A percentile compares a stretch with the other conserved stretches of the same genome.
phyloP scores from a whole-genome alignment of 1,140 invertebrate genomes.

The Hyles vespertilio region DNA sequence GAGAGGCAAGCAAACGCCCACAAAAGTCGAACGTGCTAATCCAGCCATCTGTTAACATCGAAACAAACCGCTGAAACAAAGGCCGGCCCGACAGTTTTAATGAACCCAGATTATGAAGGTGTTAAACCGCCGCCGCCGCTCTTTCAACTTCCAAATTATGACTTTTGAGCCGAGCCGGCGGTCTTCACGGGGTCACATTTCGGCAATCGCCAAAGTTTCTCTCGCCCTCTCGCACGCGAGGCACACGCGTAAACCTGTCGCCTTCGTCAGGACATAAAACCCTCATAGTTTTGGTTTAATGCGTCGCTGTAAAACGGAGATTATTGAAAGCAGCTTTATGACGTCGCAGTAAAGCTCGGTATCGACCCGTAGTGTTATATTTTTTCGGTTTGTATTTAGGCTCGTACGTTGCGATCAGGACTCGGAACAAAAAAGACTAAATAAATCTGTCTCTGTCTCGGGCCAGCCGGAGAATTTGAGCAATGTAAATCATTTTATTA shows the following conservation, averaged over 20 bases:
- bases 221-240: conserved; percentile 38
- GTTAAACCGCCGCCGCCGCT: conserved; percentile 65
- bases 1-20: conserved; percentile 40
- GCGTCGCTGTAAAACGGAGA: conserved; percentile 20
- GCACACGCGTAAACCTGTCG: conserved; percentile 40
- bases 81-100: conserved; percentile 63
- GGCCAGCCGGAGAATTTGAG: conserved; percentile 54
- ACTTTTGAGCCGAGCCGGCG: conserved; percentile 50
- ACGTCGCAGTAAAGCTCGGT: conserved; percentile 36
- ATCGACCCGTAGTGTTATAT: conserved; percentile 35
- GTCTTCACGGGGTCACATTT: conserved; percentile 69
- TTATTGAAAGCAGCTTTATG: conserved; percentile 47
- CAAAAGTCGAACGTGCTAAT: conserved; percentile 50
- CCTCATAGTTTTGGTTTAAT: conserved; percentile 37
- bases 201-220: conserved; percentile 63
- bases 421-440: conserved; percentile 56
- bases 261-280: conserved; percentile 51
- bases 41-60: conserved; percentile 65
- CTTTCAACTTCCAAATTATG: conserved; percentile 73
- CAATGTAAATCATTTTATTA: conserved; percentile 70
- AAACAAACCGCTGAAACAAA: conserved; percentile 70
- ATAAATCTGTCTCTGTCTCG: conserved; percentile 59
- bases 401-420: conserved; percentile 63
- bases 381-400: conserved; percentile 49
- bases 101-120: conserved; percentile 74